phyloP scores from a whole-genome alignment of 2,797 vertebrate species.

The Myotis vivesi region DNA sequence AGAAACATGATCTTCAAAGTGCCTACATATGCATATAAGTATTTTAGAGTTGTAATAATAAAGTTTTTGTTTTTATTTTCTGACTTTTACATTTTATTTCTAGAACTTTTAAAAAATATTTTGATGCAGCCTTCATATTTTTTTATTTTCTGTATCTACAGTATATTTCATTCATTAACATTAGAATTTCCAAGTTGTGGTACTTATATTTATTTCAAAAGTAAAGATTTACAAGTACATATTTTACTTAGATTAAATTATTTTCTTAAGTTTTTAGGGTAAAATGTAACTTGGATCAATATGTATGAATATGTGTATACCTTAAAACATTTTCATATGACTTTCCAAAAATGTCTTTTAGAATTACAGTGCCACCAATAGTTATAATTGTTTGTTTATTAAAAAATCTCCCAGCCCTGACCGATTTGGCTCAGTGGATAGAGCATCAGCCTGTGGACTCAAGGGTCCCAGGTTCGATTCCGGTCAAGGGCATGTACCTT shows the following conservation, averaged over 20 bases:
- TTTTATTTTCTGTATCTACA: neutral
- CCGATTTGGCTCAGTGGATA: too few species aligned
- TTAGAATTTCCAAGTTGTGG: neutral
- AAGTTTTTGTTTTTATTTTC: neutral
- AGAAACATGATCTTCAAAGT: neutral
- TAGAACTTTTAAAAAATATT: neutral
- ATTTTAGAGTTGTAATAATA: neutral
- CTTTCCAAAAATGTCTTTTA: constrained; percentile 8
- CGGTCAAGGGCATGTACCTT: too few species aligned
- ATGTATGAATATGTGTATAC: neutral
- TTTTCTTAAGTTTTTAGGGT: constrained; percentile 1
- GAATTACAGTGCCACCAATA: neutral
- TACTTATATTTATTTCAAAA: neutral
- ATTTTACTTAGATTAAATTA: neutral
- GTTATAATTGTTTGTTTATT: neutral
- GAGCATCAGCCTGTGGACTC: too few species aligned
- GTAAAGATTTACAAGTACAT: neutral
- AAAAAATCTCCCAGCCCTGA: neutral
- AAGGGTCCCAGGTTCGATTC: too few species aligned
- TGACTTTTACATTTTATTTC: neutral
- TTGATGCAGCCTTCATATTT: neutral
- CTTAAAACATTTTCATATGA: neutral
- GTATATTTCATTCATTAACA: neutral
- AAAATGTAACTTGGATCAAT: neutral
- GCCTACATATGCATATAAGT: neutral